Evolutionary conservation across 2,888 invertebrate genomes (phyloP).

Genomic region (Dugesia japonica): DNA sequence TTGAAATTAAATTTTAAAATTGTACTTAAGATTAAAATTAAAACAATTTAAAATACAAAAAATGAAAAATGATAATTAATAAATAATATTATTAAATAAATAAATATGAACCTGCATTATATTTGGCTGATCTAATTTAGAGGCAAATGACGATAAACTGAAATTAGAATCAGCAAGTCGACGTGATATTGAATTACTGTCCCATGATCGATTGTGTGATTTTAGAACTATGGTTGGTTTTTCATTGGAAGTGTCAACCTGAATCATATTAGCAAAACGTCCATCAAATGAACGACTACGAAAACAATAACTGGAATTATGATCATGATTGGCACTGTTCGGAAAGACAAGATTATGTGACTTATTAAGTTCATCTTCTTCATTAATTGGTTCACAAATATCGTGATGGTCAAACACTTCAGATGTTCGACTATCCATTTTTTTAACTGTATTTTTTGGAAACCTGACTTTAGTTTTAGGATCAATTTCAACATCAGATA

Average conservation of each 20-base stretch:
- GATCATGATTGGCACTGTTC: neutral
- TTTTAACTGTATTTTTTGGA: neutral
- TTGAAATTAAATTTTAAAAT: too few relatives aligned
- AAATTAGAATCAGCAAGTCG: neutral
- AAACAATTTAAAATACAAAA: too few relatives aligned
- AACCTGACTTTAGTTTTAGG: neutral
- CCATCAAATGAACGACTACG: constrained; percentile 15
- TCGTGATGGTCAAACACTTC: neutral
- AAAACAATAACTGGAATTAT: neutral
- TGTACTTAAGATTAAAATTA: too few relatives aligned
- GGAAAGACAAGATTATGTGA: neutral
- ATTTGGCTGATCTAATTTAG: constrained; percentile 6
- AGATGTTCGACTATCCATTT: neutral
- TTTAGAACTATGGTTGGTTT: neutral
- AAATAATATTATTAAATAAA: too few relatives aligned
- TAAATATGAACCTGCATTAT: constrained; percentile 1
- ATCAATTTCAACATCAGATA: constrained; percentile 9
- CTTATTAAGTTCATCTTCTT: neutral
- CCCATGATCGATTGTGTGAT: neutral
- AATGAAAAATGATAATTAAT: too few relatives aligned
- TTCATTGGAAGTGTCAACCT: neutral
- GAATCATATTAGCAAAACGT: neutral
- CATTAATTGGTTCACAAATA: constrained; percentile 1
- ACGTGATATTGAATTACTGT: neutral
- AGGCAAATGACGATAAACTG: neutral